Conservation (phyloP, 2,888 invertebrate genomes). For the Allacma fusca region DNA sequence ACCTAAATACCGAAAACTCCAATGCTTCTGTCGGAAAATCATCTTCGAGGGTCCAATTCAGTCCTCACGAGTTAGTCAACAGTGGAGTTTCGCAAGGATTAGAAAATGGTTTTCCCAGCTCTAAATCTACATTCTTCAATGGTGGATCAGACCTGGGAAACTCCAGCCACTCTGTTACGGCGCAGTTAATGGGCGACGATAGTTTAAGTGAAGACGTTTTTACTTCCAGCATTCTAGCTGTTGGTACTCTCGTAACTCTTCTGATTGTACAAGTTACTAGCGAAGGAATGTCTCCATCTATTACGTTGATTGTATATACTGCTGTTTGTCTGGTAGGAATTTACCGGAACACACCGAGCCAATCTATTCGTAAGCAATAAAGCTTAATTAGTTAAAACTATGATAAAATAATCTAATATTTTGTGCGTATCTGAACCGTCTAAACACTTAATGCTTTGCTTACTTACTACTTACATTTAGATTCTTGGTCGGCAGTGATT, state of each 20-base stretch:
- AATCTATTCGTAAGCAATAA: conserved; percentile 40
- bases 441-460: not conserved
- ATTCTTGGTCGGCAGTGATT: conserved; percentile 72
- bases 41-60: too few relatives aligned
- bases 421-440: too few relatives aligned
- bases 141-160: too few relatives aligned
- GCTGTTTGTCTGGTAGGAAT: conserved; percentile 54
- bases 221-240: conserved; percentile 51
- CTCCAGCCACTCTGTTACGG: too few relatives aligned
- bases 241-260: conserved; percentile 51
- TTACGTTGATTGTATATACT: conserved; percentile 52
- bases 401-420: too few relatives aligned
- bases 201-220: conserved; percentile 49
- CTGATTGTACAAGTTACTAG: conserved; percentile 57
- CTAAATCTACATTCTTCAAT: too few relatives aligned
- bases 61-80: too few relatives aligned
- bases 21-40: too few relatives aligned
- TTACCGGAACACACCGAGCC: conserved; percentile 48
- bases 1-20: not conserved
- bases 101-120: not conserved
- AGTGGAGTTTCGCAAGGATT: too few relatives aligned
- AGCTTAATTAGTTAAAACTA: not conserved
- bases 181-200: too few relatives aligned
- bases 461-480: conserved; percentile 57
- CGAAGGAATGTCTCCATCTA: conserved; percentile 54